A percentile compares a stretch with the other conserved stretches of the same genome.
These are phyloP conservation scores for Aleiodes leptofemur DNA, from an alignment of 2,888 invertebrate genomes.

Conservation along the genomic window DNA sequence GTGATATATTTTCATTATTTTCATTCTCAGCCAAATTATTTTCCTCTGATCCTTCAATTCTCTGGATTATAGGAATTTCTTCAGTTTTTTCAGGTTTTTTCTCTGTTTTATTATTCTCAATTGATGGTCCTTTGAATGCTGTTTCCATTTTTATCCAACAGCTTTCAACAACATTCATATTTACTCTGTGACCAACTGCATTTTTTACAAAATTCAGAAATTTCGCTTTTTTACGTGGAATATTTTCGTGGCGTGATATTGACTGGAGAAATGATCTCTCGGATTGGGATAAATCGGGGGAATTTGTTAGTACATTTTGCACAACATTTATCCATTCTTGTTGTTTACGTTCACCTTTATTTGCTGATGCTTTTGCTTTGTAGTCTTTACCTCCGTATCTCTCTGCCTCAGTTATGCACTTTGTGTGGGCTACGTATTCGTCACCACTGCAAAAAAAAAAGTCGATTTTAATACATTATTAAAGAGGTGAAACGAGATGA, in stretches of 20 bases:
- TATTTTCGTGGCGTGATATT: constrained; percentile 85
- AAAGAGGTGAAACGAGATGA: no score
- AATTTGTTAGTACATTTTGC: constrained; percentile 80
- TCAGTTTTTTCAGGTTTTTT: constrained; percentile 35
- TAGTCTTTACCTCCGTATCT: constrained; percentile 92
- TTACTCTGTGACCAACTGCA: constrained; percentile 78
- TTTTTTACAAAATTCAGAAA: constrained; percentile 87
- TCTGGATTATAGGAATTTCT: not conserved
- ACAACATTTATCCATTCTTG: constrained; percentile 88
- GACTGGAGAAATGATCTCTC: constrained; percentile 81
- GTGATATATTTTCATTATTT: constrained; percentile 66
- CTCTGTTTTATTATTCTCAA: constrained; percentile 44
- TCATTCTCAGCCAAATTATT: constrained; percentile 63
- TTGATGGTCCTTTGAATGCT: constrained; percentile 60
- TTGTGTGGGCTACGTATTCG: constrained; percentile 78
- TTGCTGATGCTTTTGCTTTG: constrained; percentile 81
- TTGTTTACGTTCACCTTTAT: constrained; percentile 92
- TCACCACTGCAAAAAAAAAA: constrained; percentile 79
- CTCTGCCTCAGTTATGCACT: constrained; percentile 85
- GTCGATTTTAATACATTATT: constrained; percentile 34
- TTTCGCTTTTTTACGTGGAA: constrained; percentile 90
- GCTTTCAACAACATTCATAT: constrained; percentile 79
- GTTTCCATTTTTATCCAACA: constrained; percentile 80
- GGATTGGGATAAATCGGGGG: constrained; percentile 77
- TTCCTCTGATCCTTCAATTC: constrained; percentile 49